phyloP scores from a whole-genome alignment of 2,888 invertebrate species.

The Rapana venosa region DNA sequence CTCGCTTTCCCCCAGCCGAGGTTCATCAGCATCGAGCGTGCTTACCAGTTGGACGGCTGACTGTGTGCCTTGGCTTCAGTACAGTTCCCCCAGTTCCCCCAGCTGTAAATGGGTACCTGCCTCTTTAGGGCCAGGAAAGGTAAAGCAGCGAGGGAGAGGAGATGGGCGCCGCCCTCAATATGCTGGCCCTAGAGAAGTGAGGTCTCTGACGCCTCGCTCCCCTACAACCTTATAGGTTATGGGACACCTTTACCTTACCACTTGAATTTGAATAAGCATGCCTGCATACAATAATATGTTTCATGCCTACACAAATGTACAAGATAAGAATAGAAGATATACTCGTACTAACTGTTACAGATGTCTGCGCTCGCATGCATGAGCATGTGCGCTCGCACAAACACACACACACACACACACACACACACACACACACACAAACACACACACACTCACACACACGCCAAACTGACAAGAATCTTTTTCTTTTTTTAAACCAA shows the following conservation, averaged over 20 bases:
- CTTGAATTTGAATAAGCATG: not conserved
- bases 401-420: slow-evolving; percentile 14
- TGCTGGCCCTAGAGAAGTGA: too few species aligned
- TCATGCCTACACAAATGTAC: not conserved
- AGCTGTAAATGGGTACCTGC: too few species aligned
- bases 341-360: not conserved
- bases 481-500: not conserved
- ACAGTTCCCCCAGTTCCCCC: too few species aligned
- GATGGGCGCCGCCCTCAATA: too few species aligned
- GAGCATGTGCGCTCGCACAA: not conserved
- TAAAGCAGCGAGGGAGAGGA: too few species aligned
- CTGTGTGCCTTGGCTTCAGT: too few species aligned
- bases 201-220: not conserved
- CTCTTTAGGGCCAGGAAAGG: too few species aligned
- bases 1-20: too few species aligned
- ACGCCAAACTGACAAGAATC: not conserved
- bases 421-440: slow-evolving; percentile 11
- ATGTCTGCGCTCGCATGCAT: not conserved
- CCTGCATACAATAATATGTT: not conserved
- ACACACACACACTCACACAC: slow-evolving; percentile 5
- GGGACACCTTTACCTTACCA: not conserved
- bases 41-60: too few species aligned
- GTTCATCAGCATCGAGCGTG: too few species aligned
- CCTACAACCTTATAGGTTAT: not conserved
- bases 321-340: not conserved